Percentiles rank a stretch among this genome's conserved stretches.
Conservation (phyloP, 2,113 vertebrate species). For the Ptychochromis oligacanthus region DNA sequence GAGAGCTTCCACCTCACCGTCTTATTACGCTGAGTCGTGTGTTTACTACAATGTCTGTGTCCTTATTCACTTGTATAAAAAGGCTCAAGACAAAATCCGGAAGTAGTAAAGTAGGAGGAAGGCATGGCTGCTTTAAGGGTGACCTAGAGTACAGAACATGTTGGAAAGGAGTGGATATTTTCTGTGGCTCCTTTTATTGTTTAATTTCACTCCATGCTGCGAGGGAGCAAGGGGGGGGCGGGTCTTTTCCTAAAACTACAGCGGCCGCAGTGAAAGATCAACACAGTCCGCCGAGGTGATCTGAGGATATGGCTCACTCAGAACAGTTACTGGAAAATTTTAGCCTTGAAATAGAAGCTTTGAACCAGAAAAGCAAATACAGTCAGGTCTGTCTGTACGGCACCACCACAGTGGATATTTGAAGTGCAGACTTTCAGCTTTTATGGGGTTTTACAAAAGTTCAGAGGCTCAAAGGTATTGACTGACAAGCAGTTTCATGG, state of each 20-base stretch:
- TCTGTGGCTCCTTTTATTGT: neutral
- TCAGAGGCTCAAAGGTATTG: neutral
- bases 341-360: neutral
- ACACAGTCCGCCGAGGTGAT: neutral
- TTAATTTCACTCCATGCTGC: neutral
- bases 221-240: rapidly evolving
- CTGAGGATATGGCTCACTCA: neutral
- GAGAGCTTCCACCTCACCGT: neutral
- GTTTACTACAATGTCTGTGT: neutral
- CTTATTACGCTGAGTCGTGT: neutral
- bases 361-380: neutral
- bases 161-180: neutral
- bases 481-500: neutral
- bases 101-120: neutral
- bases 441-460: neutral
- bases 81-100: neutral
- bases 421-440: neutral
- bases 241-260: neutral
- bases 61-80: neutral
- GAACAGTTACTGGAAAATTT: conserved; percentile 3
- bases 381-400: neutral
- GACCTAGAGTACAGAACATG: neutral
- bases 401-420: neutral
- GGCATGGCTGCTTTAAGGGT: neutral
- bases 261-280: neutral